Percentiles rank a stretch among this genome's conserved stretches.
These are phyloP conservation scores for Danio jaintianensis DNA, from an alignment of 2,797 vertebrate genomes.

Conservation along the genomic window DNA sequence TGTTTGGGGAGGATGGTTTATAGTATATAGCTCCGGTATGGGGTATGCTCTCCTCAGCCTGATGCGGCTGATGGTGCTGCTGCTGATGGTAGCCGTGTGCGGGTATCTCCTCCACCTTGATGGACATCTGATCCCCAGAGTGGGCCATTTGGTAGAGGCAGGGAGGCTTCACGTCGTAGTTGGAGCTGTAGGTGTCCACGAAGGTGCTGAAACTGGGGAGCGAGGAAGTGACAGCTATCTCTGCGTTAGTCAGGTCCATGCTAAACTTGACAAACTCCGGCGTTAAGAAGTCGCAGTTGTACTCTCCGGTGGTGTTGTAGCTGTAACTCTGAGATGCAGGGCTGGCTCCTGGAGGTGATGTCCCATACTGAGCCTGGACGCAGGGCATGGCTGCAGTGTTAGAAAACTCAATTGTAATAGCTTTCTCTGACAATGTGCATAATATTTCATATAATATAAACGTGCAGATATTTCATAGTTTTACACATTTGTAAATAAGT, in stretches of 20 bases:
- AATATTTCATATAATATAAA: too few species aligned
- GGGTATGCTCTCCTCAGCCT: constrained; percentile 88
- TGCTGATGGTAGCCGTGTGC: constrained; percentile 87
- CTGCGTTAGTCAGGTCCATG: constrained; percentile 99
- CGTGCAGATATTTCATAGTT: not conserved
- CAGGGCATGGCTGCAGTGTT: constrained; percentile 91
- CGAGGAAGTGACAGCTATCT: constrained; percentile 89
- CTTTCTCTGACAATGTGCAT: constrained; percentile 20
- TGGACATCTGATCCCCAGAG: constrained; percentile 88
- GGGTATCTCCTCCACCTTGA: constrained; percentile 93
- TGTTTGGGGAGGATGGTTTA: constrained; percentile 87
- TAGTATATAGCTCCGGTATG: constrained; percentile 89
- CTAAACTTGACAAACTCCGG: constrained; percentile 99
- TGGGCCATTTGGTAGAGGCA: constrained; percentile 95
- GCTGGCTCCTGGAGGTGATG: constrained; percentile 95
- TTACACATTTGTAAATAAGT: not conserved
- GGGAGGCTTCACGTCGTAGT: constrained; percentile 93
- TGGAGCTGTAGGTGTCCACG: constrained; percentile 87
- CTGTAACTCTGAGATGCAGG: constrained; percentile 95
- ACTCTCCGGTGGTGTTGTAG: constrained; percentile 91
- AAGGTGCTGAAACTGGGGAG: constrained; percentile 77
- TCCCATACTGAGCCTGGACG: constrained; percentile 96
- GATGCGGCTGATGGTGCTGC: constrained; percentile 79
- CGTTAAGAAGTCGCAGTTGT: constrained; percentile 96
- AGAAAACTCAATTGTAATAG: constrained; percentile 66